These are phyloP conservation scores for Dicerorhinus sumatrensis DNA, from an alignment of 2,113 vertebrate species.

Conservation along the genomic window DNA sequence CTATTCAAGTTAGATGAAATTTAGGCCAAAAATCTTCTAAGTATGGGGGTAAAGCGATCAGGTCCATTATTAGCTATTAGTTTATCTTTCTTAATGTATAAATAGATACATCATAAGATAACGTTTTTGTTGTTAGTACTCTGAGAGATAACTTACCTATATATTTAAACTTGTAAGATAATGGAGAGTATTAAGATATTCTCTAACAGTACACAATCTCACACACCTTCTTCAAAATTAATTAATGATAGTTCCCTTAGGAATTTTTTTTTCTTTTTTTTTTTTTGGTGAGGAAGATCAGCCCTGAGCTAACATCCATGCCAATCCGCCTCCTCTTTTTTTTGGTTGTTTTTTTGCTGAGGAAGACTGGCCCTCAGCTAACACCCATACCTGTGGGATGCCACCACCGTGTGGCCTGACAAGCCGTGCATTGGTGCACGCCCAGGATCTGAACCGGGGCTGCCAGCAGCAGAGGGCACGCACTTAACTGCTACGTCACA, in stretches of 20 bases:
- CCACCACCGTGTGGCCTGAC: no score
- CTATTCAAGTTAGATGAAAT: slow-evolving; percentile 25
- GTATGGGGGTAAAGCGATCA: background rate
- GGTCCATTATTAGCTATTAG: background rate
- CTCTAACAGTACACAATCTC: background rate
- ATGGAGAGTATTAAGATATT: background rate
- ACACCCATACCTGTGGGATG: no score
- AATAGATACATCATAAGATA: background rate
- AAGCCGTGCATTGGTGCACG: no score
- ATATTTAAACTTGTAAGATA: background rate
- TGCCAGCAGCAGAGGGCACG: no score
- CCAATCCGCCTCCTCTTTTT: no score
- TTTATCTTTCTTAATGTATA: background rate
- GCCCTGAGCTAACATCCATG: no score
- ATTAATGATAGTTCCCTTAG: background rate
- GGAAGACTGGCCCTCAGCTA: no score
- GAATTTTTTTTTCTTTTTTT: background rate
- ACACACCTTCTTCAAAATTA: background rate
- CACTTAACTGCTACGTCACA: no score
- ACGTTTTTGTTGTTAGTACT: background rate
- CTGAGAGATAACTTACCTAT: background rate
- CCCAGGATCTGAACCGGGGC: no score
- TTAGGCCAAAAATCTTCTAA: background rate
- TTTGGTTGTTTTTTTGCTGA: no score
- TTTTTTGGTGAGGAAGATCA: no score